A percentile compares a stretch with the other conserved stretches of the same genome.
These are phyloP conservation scores for Nyctibius grandis DNA, from an alignment of 2,797 vertebrate species.

Conservation along the genomic window DNA sequence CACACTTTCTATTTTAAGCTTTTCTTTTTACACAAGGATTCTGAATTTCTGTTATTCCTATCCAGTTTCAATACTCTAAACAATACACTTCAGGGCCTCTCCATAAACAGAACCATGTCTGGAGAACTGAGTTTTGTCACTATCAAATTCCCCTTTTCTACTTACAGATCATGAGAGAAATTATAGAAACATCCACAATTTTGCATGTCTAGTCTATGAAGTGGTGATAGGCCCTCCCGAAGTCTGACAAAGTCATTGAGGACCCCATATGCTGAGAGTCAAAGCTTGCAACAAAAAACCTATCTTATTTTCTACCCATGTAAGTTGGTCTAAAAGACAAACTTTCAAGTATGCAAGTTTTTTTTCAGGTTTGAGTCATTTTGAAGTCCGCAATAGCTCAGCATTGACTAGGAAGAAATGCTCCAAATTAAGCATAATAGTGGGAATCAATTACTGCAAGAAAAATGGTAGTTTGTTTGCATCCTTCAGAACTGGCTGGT, in stretches of 20 bases:
- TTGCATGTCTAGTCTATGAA: not conserved
- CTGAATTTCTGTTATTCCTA: not conserved
- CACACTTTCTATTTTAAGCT: not conserved
- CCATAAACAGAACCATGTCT: not conserved
- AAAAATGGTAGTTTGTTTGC: not conserved
- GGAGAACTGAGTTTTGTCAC: not conserved
- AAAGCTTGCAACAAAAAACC: not conserved
- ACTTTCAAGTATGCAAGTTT: not conserved
- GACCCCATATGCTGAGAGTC: not conserved
- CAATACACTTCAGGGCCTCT: not conserved
- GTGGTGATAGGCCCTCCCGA: not conserved
- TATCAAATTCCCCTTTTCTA: not conserved
- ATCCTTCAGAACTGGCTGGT: not conserved
- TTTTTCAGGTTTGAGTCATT: not conserved
- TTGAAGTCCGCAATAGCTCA: not conserved
- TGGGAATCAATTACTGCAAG: not conserved
- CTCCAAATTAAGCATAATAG: not conserved
- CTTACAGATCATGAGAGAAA: accelerated
- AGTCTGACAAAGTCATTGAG: not conserved
- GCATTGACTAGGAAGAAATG: not conserved
- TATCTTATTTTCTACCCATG: no score
- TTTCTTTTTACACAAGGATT: not conserved
- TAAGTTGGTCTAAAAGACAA: no score
- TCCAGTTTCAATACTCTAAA: not conserved
- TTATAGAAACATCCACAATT: not conserved